Conservation (phyloP, 2,113 vertebrate genomes). For the Bubo blakistoni region DNA sequence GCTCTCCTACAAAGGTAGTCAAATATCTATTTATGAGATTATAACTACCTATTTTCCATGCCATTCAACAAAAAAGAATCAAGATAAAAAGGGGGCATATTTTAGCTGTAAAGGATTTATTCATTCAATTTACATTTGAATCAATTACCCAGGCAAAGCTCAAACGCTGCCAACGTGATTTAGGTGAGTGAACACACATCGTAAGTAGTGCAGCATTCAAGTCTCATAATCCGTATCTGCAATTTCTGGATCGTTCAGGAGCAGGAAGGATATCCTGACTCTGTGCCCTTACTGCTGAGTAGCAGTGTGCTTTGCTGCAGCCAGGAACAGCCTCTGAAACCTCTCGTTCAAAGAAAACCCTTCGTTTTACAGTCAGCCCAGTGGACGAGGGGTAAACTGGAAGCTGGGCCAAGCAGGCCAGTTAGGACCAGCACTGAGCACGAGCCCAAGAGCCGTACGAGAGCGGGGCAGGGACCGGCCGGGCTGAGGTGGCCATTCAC, state of each 20-base stretch:
- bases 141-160: constrained; percentile 44
- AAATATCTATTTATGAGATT: constrained; percentile 20
- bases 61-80: neutral
- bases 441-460: fast-evolving
- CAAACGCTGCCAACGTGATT: neutral
- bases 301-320: neutral
- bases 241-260: neutral
- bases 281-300: fast-evolving
- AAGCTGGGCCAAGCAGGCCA: neutral
- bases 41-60: neutral
- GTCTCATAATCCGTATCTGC: neutral
- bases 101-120: constrained; percentile 39
- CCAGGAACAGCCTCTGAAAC: neutral
- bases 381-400: neutral
- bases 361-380: neutral
- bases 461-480: neutral
- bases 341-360: neutral
- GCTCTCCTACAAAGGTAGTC: neutral
- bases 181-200: constrained; percentile 33
- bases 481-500: neutral
- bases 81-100: constrained; percentile 17
- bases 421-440: fast-evolving
- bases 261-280: neutral
- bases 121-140: constrained; percentile 47
- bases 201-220: neutral